Evolutionary conservation across 2,797 vertebrate genomes (phyloP).

Genomic region (Pygocentrus nattereri): DNA sequence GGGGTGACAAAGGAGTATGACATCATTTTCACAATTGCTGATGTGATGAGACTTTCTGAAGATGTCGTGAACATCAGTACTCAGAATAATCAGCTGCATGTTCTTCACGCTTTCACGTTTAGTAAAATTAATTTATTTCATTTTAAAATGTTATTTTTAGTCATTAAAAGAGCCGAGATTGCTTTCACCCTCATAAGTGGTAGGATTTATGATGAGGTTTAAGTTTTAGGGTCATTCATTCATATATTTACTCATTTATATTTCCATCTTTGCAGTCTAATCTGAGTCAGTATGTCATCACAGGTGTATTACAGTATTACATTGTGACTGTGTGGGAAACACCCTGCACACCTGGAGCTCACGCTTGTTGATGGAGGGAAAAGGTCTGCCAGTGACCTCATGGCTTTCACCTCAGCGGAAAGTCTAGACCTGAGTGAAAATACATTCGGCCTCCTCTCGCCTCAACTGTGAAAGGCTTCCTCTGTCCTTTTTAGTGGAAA

Average conservation of each 20-base stretch:
- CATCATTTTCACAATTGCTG: too few relatives aligned
- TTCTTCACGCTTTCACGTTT: too few relatives aligned
- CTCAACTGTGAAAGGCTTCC: neutral
- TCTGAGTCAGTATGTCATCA: neutral
- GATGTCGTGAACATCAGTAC: too few relatives aligned
- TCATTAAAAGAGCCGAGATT: too few relatives aligned
- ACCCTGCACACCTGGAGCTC: conserved; percentile 11
- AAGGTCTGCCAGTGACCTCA: conserved; percentile 33
- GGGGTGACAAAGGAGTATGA: neutral
- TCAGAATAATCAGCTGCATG: too few relatives aligned
- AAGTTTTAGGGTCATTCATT: too few relatives aligned
- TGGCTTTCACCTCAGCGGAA: conserved; percentile 12
- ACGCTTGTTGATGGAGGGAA: conserved; percentile 28
- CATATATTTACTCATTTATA: too few relatives aligned
- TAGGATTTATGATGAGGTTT: too few relatives aligned
- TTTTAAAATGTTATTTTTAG: too few relatives aligned
- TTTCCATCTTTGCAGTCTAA: neutral
- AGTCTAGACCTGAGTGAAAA: conserved; percentile 35
- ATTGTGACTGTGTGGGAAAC: neutral
- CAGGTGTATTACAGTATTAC: neutral
- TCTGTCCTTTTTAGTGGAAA: conserved; percentile 7
- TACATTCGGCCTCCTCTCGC: neutral
- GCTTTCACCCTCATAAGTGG: too few relatives aligned
- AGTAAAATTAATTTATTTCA: too few relatives aligned
- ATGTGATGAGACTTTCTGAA: too few relatives aligned